phyloP scores from a whole-genome alignment of 2,888 invertebrate genomes.

The Ornithoptera alexandrae region DNA sequence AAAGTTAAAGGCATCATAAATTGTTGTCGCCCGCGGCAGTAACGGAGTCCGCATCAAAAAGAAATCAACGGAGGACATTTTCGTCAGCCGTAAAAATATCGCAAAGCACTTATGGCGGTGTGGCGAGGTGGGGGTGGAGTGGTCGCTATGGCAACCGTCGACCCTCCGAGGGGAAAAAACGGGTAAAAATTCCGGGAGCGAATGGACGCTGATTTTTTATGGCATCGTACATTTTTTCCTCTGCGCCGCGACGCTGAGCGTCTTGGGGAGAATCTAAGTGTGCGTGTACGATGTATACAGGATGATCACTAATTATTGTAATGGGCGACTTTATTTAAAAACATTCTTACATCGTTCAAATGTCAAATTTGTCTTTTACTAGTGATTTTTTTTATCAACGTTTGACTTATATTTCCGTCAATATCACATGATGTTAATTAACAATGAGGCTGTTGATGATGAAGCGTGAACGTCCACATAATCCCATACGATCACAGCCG shows the following conservation, averaged over 20 bases:
- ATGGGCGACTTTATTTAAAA: not conserved
- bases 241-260: constrained; percentile 47
- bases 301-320: constrained; percentile 35
- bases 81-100: constrained; percentile 69
- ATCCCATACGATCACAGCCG: too few species aligned
- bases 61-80: constrained; percentile 33
- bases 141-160: constrained; percentile 71
- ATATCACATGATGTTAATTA: too few species aligned
- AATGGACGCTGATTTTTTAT: constrained; percentile 79
- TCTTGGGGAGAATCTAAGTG: constrained; percentile 47
- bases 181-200: constrained; percentile 77
- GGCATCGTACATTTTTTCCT: constrained; percentile 79
- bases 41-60: constrained; percentile 23
- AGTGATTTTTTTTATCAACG: too few species aligned
- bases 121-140: constrained; percentile 49
- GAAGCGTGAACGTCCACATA: too few species aligned
- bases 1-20: constrained; percentile 40
- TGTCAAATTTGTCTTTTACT: too few species aligned
- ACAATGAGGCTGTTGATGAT: too few species aligned
- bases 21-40: constrained; percentile 41
- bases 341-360: too few species aligned
- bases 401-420: too few species aligned
- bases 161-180: constrained; percentile 79
- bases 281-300: constrained; percentile 45
- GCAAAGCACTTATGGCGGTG: constrained; percentile 59